Percentiles rank a stretch among this genome's conserved stretches.
These are phyloP conservation scores for Notothenia rossii DNA, from an alignment of 2,113 vertebrate genomes.

Conservation along the genomic window DNA sequence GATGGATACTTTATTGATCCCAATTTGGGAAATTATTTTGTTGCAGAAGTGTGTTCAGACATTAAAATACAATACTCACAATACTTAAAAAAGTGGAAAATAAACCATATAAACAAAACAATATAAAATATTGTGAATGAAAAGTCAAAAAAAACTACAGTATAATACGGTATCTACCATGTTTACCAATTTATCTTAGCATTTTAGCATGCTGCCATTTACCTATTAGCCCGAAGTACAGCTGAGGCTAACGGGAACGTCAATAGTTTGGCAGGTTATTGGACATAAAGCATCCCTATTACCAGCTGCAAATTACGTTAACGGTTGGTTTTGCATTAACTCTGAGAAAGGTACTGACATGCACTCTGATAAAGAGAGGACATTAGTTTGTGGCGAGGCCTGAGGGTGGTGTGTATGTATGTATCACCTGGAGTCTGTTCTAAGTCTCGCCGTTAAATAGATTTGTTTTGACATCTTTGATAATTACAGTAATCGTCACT, in stretches of 20 bases:
- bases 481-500: slow-evolving; percentile 71
- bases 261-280: neutral
- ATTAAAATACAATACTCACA: too few relatives aligned
- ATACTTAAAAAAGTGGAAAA: too few relatives aligned
- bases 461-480: slow-evolving; percentile 84
- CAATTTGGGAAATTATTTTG: too few relatives aligned
- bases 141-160: too few relatives aligned
- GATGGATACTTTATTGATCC: too few relatives aligned
- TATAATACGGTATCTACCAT: neutral
- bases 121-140: too few relatives aligned
- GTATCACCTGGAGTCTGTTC: slow-evolving; percentile 58
- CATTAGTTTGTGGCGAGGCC: neutral
- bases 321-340: neutral
- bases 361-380: slow-evolving; percentile 1
- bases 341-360: neutral
- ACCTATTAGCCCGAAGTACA: neutral
- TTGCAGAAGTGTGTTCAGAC: too few relatives aligned
- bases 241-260: neutral
- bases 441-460: slow-evolving; percentile 69
- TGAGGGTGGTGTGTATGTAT: too few relatives aligned
- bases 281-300: too few relatives aligned
- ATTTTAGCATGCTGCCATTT: neutral
- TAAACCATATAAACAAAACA: too few relatives aligned
- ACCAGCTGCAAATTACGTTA: neutral
- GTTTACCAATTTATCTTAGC: neutral